Evolutionary conservation across 2,888 invertebrate genomes (phyloP).

Genomic region (Ectobius pallidus): DNA sequence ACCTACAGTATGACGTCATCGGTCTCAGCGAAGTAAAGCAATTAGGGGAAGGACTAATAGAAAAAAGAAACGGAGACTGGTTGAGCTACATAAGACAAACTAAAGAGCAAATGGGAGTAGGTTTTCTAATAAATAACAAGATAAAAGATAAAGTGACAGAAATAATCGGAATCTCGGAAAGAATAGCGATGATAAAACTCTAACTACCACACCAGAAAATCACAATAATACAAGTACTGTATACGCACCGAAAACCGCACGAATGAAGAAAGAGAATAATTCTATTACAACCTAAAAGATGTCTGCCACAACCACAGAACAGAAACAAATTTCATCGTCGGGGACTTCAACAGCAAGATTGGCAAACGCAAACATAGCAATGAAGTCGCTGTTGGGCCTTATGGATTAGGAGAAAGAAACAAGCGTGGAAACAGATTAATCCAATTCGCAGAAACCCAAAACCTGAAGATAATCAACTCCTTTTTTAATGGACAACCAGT

Average conservation of each 20-base stretch:
- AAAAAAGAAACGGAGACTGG: background rate
- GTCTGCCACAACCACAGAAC: background rate
- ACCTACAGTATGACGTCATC: background rate
- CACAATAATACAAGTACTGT: background rate
- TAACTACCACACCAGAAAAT: too few relatives aligned
- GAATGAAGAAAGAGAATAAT: background rate
- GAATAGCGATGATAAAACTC: background rate
- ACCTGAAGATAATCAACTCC: background rate
- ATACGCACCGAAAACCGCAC: background rate
- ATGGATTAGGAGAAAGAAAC: background rate
- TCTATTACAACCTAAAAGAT: background rate
- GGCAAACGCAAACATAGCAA: background rate
- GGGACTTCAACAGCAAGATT: background rate
- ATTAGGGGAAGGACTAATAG: background rate
- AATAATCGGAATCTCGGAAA: background rate
- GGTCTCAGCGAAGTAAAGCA: background rate
- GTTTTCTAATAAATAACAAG: background rate
- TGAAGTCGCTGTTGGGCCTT: background rate
- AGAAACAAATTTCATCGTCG: background rate
- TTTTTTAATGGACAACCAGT: background rate
- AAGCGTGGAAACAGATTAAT: background rate
- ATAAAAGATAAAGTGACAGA: background rate
- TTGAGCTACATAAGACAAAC: background rate
- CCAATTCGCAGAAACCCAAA: too few relatives aligned
- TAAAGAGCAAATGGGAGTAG: background rate